phyloP scores from a whole-genome alignment of 1,140 invertebrate species.

The Heliconius hewitsoni region DNA sequence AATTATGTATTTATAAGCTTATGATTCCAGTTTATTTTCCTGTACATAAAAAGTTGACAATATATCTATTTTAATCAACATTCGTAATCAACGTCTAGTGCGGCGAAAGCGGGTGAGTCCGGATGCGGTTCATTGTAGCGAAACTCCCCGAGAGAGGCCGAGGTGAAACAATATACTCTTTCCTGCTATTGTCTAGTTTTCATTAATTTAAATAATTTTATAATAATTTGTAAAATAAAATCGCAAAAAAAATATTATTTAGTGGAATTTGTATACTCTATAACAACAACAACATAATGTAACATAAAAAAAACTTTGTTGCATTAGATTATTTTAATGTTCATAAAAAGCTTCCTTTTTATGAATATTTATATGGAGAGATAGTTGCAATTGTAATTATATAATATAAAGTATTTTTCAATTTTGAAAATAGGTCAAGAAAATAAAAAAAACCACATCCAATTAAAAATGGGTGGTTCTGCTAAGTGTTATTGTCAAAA shows the following conservation, averaged over 20 bases:
- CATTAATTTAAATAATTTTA: slow-evolving; percentile 30
- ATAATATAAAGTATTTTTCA: slow-evolving; percentile 54
- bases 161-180: slow-evolving; percentile 74
- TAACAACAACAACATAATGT: no score
- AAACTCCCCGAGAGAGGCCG: slow-evolving; percentile 68
- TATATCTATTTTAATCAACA: slow-evolving; percentile 15
- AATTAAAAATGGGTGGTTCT: slow-evolving; percentile 70
- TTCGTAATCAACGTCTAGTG: slow-evolving; percentile 34
- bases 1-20: neutral
- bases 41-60: slow-evolving; percentile 23
- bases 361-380: neutral
- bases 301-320: no score
- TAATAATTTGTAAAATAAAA: slow-evolving; percentile 11
- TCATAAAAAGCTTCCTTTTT: no score
- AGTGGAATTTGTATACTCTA: no score
- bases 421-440: slow-evolving; percentile 65
- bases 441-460: slow-evolving; percentile 62
- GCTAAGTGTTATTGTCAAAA: slow-evolving; percentile 78
- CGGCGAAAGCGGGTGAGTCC: slow-evolving; percentile 53
- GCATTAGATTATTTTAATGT: no score
- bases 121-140: slow-evolving; percentile 78
- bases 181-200: slow-evolving; percentile 70
- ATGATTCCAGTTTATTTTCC: neutral
- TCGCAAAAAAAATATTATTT: neutral
- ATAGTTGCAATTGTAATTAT: neutral